phyloP scores from a whole-genome alignment of 30 jellyfish, hydroid and myxozoan genomes.

The Chironex yamaguchii region DNA sequence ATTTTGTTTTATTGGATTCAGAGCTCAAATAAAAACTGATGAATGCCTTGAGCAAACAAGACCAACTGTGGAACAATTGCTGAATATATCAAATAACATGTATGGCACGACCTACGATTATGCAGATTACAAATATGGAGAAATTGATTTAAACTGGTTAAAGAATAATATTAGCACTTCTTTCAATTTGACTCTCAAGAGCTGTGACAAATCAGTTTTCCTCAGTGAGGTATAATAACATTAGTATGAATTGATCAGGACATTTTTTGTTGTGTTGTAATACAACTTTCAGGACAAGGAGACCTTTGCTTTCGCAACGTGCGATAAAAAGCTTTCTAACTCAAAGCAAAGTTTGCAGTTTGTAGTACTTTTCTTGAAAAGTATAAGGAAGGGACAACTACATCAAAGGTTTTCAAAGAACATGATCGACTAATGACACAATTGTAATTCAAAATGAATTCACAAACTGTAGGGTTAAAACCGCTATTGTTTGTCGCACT shows the following conservation, averaged over 20 bases:
- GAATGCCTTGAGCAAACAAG: slow-evolving; percentile 67
- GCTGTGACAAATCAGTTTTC: slow-evolving; percentile 67
- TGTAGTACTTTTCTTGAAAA: too few relatives aligned
- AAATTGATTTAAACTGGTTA: slow-evolving; percentile 43
- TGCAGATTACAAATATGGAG: slow-evolving; percentile 64
- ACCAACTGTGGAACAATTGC: slow-evolving; percentile 12
- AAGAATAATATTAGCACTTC: slow-evolving; percentile 16
- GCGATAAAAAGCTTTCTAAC: too few relatives aligned
- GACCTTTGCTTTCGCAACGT: neutral
- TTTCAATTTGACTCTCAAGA: slow-evolving; percentile 50
- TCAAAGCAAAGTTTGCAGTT: too few relatives aligned
- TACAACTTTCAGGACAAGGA: neutral
- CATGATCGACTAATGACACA: too few relatives aligned
- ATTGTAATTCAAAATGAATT: too few relatives aligned
- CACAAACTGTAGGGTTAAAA: too few relatives aligned
- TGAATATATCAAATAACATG: slow-evolving; percentile 57
- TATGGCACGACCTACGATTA: slow-evolving; percentile 70
- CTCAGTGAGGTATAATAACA: slow-evolving; percentile 21
- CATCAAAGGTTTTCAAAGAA: neutral
- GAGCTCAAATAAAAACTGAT: slow-evolving; percentile 90
- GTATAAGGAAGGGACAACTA: neutral
- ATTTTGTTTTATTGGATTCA: slow-evolving; percentile 95
- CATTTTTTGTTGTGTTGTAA: too few relatives aligned
- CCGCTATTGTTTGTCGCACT: too few relatives aligned
- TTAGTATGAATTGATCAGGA: neutral